These are phyloP conservation scores for Leptinotarsa lineolata DNA, from an alignment of 1,140 invertebrate species.

Conservation along the genomic window DNA sequence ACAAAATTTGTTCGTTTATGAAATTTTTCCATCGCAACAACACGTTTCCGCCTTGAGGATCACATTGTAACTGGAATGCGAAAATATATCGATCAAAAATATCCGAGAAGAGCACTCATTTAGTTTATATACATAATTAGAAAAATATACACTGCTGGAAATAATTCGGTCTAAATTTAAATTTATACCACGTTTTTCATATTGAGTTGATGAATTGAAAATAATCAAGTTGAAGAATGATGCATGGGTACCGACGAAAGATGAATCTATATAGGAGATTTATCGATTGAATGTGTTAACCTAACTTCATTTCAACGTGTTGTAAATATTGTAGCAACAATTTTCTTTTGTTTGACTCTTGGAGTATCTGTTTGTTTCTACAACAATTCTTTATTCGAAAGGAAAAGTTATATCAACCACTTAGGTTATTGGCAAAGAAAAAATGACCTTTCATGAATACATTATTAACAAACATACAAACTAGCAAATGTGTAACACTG, in stretches of 20 bases:
- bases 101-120: constrained; percentile 8
- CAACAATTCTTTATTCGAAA: no score
- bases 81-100: constrained; percentile 13
- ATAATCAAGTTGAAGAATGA: constrained; percentile 6
- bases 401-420: no score
- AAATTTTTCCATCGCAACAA: background rate
- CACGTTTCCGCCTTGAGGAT: constrained; percentile 7
- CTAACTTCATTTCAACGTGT: no score
- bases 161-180: constrained; percentile 24
- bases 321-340: no score
- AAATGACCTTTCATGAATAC: no score
- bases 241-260: background rate
- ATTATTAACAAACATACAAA: no score
- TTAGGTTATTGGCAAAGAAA: no score
- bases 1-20: background rate
- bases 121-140: constrained; percentile 3
- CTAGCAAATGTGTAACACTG: no score
- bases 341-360: no score
- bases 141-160: constrained; percentile 17
- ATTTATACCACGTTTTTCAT: background rate
- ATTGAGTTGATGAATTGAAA: background rate
- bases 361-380: no score
- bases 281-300: no score
- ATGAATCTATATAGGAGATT: background rate
- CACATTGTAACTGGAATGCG: constrained; percentile 13